Conservation (phyloP, 2,797 vertebrate species). For the Tinamus major region DNA sequence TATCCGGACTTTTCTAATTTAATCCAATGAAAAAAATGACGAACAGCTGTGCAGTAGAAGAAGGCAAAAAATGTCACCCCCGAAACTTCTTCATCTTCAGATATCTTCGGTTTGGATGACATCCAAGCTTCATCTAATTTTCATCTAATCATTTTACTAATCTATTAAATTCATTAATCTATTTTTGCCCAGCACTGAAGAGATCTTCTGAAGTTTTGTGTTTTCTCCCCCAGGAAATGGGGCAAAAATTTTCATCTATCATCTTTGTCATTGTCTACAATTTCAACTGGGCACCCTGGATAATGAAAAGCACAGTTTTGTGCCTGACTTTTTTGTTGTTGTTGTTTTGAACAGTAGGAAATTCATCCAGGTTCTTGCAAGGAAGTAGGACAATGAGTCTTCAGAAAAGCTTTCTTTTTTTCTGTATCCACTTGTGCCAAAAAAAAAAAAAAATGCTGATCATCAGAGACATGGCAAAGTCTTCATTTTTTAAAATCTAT, state of each 20-base stretch:
- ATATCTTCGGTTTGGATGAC: background rate
- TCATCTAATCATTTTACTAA: background rate
- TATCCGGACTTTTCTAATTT: background rate
- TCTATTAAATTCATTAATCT: background rate
- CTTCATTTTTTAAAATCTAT: background rate
- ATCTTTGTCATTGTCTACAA: background rate
- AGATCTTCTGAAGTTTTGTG: background rate
- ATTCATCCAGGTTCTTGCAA: background rate
- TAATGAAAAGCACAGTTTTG: background rate
- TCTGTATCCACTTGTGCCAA: background rate
- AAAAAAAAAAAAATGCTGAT: background rate
- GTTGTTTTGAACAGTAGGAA: background rate
- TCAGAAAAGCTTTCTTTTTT: background rate
- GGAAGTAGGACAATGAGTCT: background rate
- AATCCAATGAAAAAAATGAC: background rate
- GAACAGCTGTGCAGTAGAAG: background rate
- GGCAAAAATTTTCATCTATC: background rate
- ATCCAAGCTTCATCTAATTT: background rate
- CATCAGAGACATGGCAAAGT: background rate
- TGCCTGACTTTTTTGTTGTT: background rate
- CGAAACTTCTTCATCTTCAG: background rate
- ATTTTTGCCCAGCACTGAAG: background rate
- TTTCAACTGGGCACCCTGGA: background rate
- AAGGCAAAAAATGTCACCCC: background rate
- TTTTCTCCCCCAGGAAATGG: background rate